These are phyloP conservation scores for Hirtodrosophila histrioides DNA, from an alignment of 2,888 invertebrate genomes.

Conservation along the genomic window DNA sequence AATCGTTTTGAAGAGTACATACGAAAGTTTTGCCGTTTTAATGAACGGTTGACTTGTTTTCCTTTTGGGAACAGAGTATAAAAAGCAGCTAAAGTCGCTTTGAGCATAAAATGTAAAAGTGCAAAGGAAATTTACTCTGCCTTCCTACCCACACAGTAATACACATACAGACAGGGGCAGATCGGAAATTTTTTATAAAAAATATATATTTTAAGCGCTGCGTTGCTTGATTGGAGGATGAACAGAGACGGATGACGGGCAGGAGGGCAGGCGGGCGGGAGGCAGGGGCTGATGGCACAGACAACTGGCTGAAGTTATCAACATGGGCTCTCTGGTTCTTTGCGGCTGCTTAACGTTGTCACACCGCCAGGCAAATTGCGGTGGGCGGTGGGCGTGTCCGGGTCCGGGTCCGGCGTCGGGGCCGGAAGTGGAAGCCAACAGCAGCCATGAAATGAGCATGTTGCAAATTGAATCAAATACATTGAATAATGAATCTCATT, in stretches of 20 bases:
- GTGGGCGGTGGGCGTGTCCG: slow-evolving; percentile 23
- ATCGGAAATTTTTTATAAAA: slow-evolving; percentile 67
- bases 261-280: background rate
- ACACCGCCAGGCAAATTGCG: slow-evolving; percentile 69
- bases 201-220: slow-evolving; percentile 51
- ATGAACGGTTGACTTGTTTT: too few species aligned
- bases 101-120: slow-evolving; percentile 78
- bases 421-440: slow-evolving; percentile 32
- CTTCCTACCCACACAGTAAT: background rate
- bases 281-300: background rate
- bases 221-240: slow-evolving; percentile 40
- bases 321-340: slow-evolving; percentile 51
- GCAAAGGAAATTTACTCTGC: slow-evolving; percentile 59
- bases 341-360: slow-evolving; percentile 71
- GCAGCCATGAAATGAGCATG: slow-evolving; percentile 58
- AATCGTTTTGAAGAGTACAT: too few species aligned
- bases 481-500: slow-evolving; percentile 68
- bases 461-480: slow-evolving; percentile 69
- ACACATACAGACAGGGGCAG: slow-evolving; percentile 30
- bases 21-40: too few species aligned
- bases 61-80: too few species aligned
- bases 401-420: slow-evolving; percentile 4
- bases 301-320: slow-evolving; percentile 55
- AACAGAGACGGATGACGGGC: background rate
- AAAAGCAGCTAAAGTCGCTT: slow-evolving; percentile 45